Evolutionary conservation across 2,113 vertebrate genomes (phyloP).

Genomic region (Excalfactoria chinensis): DNA sequence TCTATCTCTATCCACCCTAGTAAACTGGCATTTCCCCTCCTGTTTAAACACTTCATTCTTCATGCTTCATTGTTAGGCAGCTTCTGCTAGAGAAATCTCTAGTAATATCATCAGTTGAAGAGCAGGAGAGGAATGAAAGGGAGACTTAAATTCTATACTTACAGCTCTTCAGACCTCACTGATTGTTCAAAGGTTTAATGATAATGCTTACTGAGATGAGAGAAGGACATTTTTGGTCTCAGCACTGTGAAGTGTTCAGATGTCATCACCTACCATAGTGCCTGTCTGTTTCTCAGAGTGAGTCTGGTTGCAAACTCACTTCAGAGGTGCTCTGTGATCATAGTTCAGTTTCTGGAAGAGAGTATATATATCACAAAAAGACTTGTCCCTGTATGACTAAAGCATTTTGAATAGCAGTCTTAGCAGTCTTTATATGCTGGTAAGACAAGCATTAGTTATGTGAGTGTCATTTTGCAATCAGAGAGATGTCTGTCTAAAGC

Average conservation of each 20-base stretch:
- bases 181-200: neutral
- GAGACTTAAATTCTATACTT: neutral
- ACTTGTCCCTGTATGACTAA: neutral
- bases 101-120: neutral
- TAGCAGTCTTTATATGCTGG: neutral
- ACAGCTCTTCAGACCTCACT: neutral
- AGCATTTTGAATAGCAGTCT: neutral
- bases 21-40: too few relatives aligned
- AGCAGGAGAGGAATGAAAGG: neutral
- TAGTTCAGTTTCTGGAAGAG: neutral
- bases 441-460: neutral
- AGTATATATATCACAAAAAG: neutral
- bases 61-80: rapidly evolving
- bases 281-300: neutral
- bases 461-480: neutral
- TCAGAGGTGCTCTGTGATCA: neutral
- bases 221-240: neutral
- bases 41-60: too few relatives aligned
- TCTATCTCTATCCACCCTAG: too few relatives aligned
- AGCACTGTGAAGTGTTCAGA: neutral
- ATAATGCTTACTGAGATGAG: neutral
- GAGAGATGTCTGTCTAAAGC: neutral
- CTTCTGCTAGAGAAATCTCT: neutral
- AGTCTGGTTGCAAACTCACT: neutral
- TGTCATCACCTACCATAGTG: neutral